Conservation (phyloP, 2,797 vertebrate species). For the Brachyalestes nurse region DNA sequence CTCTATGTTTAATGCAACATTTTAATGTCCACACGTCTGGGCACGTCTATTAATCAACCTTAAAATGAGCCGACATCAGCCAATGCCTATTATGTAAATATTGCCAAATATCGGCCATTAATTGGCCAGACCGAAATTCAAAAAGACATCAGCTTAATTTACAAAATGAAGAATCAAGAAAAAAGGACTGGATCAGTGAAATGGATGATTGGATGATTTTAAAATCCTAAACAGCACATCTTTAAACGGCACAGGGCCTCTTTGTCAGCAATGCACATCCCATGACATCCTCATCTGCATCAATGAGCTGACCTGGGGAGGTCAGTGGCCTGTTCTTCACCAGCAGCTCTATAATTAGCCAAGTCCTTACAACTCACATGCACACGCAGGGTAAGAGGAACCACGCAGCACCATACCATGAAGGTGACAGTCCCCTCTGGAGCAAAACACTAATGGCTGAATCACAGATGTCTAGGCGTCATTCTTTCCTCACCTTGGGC, state of each 20-base stretch:
- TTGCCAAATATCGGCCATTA: too few relatives aligned
- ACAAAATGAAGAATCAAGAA: not conserved
- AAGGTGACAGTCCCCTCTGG: slow-evolving; percentile 43
- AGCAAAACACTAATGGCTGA: not conserved
- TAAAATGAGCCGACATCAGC: too few relatives aligned
- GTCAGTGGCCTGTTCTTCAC: slow-evolving; percentile 14
- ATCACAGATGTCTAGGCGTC: not conserved
- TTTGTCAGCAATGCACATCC: not conserved
- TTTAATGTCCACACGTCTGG: too few relatives aligned
- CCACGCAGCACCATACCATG: not conserved
- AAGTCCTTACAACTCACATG: not conserved
- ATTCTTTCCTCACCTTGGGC: too few relatives aligned
- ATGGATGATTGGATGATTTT: not conserved
- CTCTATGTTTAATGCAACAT: too few relatives aligned
- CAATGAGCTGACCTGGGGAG: slow-evolving; percentile 6
- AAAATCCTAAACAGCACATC: not conserved
- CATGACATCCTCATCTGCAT: not conserved
- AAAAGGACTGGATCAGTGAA: not conserved
- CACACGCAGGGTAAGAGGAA: slow-evolving; percentile 6
- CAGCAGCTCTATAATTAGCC: slow-evolving; percentile 38
- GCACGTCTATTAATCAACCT: too few relatives aligned
- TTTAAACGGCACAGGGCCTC: not conserved
- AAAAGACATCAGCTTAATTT: not conserved
- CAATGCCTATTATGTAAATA: too few relatives aligned
- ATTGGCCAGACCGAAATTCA: not conserved